Evolutionary conservation across 2,797 vertebrate genomes (phyloP).

Genomic region (Anguilla anguilla): DNA sequence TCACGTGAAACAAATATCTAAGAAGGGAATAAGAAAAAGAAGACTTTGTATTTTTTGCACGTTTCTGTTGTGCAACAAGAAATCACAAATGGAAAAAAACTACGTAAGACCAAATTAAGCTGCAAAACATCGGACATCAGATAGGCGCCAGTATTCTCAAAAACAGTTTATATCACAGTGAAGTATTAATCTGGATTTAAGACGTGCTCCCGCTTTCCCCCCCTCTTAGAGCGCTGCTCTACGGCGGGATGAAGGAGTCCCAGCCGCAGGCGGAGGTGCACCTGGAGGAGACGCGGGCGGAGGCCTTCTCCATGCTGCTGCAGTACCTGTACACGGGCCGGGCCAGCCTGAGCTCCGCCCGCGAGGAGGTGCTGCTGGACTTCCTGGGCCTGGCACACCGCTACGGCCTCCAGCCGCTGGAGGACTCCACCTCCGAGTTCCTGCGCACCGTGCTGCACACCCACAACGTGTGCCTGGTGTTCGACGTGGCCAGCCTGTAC

Average conservation of each 20-base stretch:
- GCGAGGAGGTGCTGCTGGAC: conserved; percentile 93
- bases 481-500: conserved; percentile 95
- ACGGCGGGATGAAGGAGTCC: conserved; percentile 95
- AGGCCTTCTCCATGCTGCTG: conserved; percentile 94
- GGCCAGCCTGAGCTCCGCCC: conserved; percentile 88
- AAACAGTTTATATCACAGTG: background rate
- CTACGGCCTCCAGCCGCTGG: conserved; percentile 93
- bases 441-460: conserved; percentile 93
- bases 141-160: background rate
- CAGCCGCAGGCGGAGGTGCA: conserved; percentile 92
- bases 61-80: background rate
- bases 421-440: conserved; percentile 94
- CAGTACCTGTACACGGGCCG: conserved; percentile 96
- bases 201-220: background rate
- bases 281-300: conserved; percentile 89
- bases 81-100: background rate
- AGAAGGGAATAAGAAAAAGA: background rate
- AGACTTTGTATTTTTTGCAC: background rate
- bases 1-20: background rate
- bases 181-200: background rate
- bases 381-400: conserved; percentile 95
- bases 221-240: conserved; percentile 83
- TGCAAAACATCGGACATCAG: background rate
- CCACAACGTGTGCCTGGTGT: conserved; percentile 94
- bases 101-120: background rate